Evolutionary conservation across 2,888 invertebrate genomes (phyloP), one percentile per base, ranked within the genome.

Genomic region (Pterostichus niger): DNA sequence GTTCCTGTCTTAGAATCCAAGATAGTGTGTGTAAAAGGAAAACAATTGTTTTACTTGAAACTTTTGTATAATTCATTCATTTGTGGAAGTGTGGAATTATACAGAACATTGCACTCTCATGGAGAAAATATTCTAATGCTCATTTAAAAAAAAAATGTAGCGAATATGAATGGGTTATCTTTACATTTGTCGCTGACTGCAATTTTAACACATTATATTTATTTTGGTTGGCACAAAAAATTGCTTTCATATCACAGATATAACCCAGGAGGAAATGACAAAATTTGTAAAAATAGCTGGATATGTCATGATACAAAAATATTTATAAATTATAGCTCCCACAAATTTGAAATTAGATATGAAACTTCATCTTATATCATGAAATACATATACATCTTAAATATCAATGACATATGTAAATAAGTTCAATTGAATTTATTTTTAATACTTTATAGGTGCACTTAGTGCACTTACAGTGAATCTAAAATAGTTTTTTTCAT

Each of bases 51-150:
- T 56, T 56, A 56, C 56, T 56, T 56, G 56, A 56, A 52, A 56
- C 56, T 56, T 56, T 56, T 56, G 56, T 56, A 56, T 56, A 56
- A 56, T 56, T 56, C 56, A 17, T 17, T 17, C 56, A 56, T 56
- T 56, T 56, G 56, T 56, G 24, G 56, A 56, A 56, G 17, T 15
- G 24, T 56, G 24, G 7, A 56, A 56, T 56, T 56, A 56, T 56
- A 56, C 56, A 56, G 56, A 56, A 15, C 56, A 13, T 56, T 56
- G 56, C 15, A 9, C 56, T 56, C 49, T 40, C 2, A 49, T 9
- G n/a, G 49, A n/a, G 49, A 49, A 49, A 49, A 49, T 49, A 49
- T 49, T 49, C 49, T n/a, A 49, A 11, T 13, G 49, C 5, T 5
- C 13, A 4, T 49, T 49, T n/a, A n/a, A n/a, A 7, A 40, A 9